phyloP scores from a whole-genome alignment of 2,888 invertebrate genomes.

The Dendrolimus pini region DNA sequence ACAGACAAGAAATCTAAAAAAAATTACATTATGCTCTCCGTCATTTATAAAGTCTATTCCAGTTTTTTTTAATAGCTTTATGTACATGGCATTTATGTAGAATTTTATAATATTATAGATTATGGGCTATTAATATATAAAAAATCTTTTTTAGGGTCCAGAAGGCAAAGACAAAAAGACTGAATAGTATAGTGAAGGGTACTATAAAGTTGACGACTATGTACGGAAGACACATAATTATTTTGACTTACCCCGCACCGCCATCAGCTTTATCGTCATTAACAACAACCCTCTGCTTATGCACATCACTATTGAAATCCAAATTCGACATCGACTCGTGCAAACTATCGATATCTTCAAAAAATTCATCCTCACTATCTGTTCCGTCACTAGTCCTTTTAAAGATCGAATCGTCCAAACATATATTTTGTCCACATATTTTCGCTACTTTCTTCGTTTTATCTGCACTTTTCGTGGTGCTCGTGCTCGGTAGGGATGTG shows the following conservation, averaged over 20 bases:
- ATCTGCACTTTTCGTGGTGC: conserved; percentile 19
- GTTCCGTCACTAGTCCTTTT: conserved; percentile 30
- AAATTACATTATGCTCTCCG: too few species aligned
- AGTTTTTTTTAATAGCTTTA: too few species aligned
- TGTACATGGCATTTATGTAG: too few species aligned
- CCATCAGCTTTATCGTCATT: conserved; percentile 23
- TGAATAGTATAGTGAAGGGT: too few species aligned
- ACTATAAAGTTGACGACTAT: too few species aligned
- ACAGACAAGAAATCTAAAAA: too few species aligned
- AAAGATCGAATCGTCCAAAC: conserved; percentile 59
- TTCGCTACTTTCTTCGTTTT: conserved; percentile 43
- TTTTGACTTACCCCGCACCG: background rate
- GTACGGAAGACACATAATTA: too few species aligned
- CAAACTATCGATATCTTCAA: conserved; percentile 42
- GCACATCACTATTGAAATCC: conserved; percentile 20
- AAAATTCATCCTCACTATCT: conserved; percentile 58
- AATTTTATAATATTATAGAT: too few species aligned
- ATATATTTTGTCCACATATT: conserved; percentile 70
- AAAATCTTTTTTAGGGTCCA: too few species aligned
- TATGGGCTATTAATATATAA: too few species aligned
- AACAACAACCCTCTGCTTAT: conserved; percentile 45
- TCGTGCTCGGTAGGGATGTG: conserved; percentile 41
- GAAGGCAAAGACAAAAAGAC: too few species aligned
- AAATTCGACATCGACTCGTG: conserved; percentile 25
- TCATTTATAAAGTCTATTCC: too few species aligned